A percentile compares a stretch with the other conserved stretches of the same genome.
Evolutionary conservation across 2,888 invertebrate species (phyloP).

Genomic region (Synergus japonicus): DNA sequence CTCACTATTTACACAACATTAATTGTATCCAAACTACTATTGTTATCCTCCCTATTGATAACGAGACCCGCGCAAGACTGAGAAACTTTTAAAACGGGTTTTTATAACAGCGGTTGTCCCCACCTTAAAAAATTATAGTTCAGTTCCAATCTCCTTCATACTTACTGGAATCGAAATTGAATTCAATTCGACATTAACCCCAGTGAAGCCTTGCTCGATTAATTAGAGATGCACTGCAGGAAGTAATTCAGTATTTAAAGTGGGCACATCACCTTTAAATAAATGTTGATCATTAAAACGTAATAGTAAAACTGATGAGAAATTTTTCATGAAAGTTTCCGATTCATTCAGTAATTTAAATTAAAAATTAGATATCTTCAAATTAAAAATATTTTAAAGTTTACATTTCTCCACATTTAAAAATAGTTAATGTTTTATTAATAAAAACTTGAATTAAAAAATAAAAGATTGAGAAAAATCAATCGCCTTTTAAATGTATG

Average conservation of each 20-base stretch:
- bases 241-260: slow-evolving; percentile 7
- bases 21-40: slow-evolving; percentile 30
- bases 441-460: too few species aligned
- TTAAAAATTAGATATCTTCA: too few species aligned
- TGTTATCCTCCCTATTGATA: slow-evolving; percentile 34
- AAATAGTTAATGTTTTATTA: too few species aligned
- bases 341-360: too few species aligned
- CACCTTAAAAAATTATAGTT: slow-evolving; percentile 36
- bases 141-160: slow-evolving; percentile 39
- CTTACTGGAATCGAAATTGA: slow-evolving; percentile 50
- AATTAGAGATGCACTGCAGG: slow-evolving; percentile 39
- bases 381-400: too few species aligned
- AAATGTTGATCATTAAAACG: neutral
- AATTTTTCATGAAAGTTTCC: neutral
- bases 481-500: neutral
- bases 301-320: neutral
- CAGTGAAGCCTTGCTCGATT: slow-evolving; percentile 38
- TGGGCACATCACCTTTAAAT: neutral
- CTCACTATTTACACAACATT: slow-evolving; percentile 47
- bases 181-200: slow-evolving; percentile 44
- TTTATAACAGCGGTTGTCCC: slow-evolving; percentile 53
- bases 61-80: slow-evolving; percentile 45
- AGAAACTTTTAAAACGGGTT: slow-evolving; percentile 43
- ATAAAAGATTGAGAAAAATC: neutral
- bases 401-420: too few species aligned